phyloP scores from a whole-genome alignment of 2,113 vertebrate species.

The Thalassarche chlororhynchos region DNA sequence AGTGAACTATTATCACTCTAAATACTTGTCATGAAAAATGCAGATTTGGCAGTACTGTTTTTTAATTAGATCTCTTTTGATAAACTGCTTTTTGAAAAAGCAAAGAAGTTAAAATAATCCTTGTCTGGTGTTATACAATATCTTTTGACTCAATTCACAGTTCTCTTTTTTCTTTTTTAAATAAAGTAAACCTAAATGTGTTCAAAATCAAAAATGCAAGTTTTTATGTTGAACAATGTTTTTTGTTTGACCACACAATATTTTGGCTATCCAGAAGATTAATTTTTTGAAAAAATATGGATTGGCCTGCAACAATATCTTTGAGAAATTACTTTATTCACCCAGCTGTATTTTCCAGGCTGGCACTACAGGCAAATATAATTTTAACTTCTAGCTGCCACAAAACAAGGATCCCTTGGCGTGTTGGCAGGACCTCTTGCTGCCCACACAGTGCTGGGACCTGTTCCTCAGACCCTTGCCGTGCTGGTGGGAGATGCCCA shows the following conservation, averaged over 20 bases:
- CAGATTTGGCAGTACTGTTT: background rate
- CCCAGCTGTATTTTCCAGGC: background rate
- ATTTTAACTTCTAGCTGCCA: too few relatives aligned
- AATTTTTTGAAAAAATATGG: fast-evolving
- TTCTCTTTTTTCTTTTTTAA: too few relatives aligned
- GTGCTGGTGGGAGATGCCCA: background rate
- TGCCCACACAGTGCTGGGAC: fast-evolving
- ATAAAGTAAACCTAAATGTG: background rate
- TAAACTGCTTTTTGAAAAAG: background rate
- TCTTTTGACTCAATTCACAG: background rate
- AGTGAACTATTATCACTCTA: background rate
- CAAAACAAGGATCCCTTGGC: too few relatives aligned
- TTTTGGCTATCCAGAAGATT: background rate
- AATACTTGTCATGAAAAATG: background rate
- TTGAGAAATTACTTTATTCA: background rate
- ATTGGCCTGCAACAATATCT: background rate
- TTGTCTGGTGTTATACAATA: background rate
- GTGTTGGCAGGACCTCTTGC: background rate
- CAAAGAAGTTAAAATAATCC: background rate
- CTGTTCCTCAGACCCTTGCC: fast-evolving
- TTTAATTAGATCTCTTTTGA: background rate
- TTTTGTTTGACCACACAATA: background rate
- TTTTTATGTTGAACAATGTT: background rate
- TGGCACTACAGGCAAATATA: too few relatives aligned
- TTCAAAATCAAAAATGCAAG: background rate